A percentile compares a stretch with the other conserved stretches of the same genome.
Evolutionary conservation across 2,113 vertebrate genomes (phyloP).

Genomic region (Columba livia): DNA sequence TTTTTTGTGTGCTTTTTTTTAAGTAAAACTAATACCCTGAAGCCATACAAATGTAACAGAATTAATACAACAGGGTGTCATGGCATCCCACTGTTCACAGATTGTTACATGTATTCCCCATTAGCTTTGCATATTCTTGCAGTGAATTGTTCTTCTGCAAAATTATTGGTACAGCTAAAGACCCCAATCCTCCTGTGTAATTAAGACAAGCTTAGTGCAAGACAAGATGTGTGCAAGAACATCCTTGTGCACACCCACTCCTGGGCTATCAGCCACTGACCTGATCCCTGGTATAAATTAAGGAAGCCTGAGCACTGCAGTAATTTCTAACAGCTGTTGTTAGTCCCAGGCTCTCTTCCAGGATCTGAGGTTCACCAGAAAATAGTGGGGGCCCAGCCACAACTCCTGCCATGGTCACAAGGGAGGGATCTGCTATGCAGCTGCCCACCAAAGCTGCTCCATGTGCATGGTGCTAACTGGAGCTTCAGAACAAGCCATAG

Average conservation of each 20-base stretch:
- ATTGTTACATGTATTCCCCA: not conserved
- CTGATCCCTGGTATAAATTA: conserved; percentile 2
- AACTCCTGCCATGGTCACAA: not conserved
- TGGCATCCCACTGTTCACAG: not conserved
- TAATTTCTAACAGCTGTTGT: conserved; percentile 32
- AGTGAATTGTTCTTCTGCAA: not conserved
- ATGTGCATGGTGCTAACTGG: not conserved
- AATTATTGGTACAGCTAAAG: not conserved
- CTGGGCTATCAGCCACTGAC: not conserved
- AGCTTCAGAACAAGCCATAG: not conserved
- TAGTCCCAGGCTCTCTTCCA: not conserved
- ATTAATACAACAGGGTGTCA: not conserved
- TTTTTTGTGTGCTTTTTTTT: not conserved
- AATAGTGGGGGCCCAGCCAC: not conserved
- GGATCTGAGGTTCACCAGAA: not conserved
- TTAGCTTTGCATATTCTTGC: not conserved
- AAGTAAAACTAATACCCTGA: not conserved
- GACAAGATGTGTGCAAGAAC: not conserved
- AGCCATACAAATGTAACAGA: not conserved
- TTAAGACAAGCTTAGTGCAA: not conserved
- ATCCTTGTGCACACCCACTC: not conserved
- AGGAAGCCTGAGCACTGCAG: not conserved
- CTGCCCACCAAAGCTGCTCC: not conserved
- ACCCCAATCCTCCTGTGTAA: not conserved
- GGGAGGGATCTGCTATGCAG: not conserved